Base-by-base conservation (phyloP, 2,888 invertebrate genomes). In the Spatulosminthurus flaviceps region DNA sequence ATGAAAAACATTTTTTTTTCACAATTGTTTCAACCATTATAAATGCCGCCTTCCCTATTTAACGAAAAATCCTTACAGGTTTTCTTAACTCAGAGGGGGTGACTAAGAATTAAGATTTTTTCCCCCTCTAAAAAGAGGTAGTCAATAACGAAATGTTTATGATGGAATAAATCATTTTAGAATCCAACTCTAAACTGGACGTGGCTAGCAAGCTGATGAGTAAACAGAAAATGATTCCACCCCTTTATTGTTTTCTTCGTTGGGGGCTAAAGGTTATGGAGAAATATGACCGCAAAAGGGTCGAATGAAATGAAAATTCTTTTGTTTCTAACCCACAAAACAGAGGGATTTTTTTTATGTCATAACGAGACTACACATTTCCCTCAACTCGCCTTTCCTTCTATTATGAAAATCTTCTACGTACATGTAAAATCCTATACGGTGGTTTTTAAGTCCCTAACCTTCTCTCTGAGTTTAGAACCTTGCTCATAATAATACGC, bases 191-290 rank as follows among this genome's bases (percentile, higher is more conserved):
- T n/a, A 71, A 78, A 51, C 75, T 67, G 79, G 74, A 82, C 82
- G 81, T 82, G 82, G 79, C 74, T 78, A 78, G 82, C 60, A 81
- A 80, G 81, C 80, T 81, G 81, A 82, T 81, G 81, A 82, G 80
- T 76, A 80, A 76, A 79, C 71, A 74, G 41, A 64, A 73, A 81
- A 80, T 79, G 79, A 79, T 80, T 81, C 81, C 80, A 81, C 79
- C 80, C 78, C 78, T 80, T 81, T 79, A 81, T 82, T 81, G 80
- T 82, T 80, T 81, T 81, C 82, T 70, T 81, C 81, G 80, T 81
- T 79, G 80, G 81, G 77, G 82, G 81, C 73, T 81, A 79, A 80
- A 80, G 79, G 79, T 80, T 79, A 79, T 77, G 77, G 73, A 67
- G 42, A 69, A 78, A 77, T 73, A 80, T 60, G 79, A 42, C 79